Base-by-base conservation (phyloP, 2,888 invertebrate genomes). In the Drosophila phalerata region DNA sequence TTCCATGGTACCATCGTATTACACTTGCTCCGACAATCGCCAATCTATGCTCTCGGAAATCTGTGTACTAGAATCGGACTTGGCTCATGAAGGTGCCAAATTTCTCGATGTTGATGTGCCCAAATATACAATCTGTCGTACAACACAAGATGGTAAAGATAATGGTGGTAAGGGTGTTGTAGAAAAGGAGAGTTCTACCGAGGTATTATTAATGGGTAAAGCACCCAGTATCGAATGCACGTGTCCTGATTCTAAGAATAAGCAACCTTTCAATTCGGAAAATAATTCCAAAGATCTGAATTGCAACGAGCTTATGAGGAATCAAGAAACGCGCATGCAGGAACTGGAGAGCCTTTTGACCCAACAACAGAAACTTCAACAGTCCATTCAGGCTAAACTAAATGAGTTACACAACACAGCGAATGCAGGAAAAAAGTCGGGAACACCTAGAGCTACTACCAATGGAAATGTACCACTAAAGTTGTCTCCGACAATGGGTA, bases 371-470 rank as follows among this genome's bases (percentile, higher is more conserved):
- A 6, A 30, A 19, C 52, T 83, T 5, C 88, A 85, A 2, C 38
- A 57, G 25, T 51, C 53, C 5, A 83, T 88, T 49, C 86, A 86
- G 53, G 13, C 45, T 15, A 86, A 72, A 51, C 22, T 83, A 5
- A 52, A 65, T n/a, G 62, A 77, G n/a, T 22, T 88, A 13, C 84
- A 56, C 8, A 22, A 15, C 22, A 22, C 32, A 11, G 1, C 32
- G 6, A 15, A 19, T 19, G 15, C 10, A 2, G 32, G 11, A n/a
- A 15, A 9, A n/a, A 53, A 30, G 22, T 4, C 28, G 6, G 10
- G 13, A 60, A 8, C 58, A 42, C 2, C 11, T 17, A 42, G 4
- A 43, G 1, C 19, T 15, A 9, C 19, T 19, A 6, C n/a, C 22
- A 22, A 22, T 22, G 22, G 22, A 22, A 22, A 22, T 19, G 25